Evolutionary conservation across 64 coral and sea anemone species (phyloP).

Genomic region (Porites australiensis): DNA sequence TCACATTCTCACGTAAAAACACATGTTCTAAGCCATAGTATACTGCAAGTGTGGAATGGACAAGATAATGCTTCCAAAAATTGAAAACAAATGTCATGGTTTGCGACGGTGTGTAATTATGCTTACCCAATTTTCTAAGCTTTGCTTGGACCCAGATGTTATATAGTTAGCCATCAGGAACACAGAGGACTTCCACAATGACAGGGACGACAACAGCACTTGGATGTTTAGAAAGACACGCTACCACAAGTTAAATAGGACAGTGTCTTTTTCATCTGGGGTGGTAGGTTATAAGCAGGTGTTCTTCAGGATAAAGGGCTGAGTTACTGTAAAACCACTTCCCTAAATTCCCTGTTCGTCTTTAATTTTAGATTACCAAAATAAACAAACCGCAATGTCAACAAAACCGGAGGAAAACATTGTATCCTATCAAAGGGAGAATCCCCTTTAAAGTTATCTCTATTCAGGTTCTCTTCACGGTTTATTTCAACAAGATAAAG

Average conservation of each 20-base stretch:
- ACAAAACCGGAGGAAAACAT: too few relatives aligned
- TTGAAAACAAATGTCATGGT: background rate
- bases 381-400: too few relatives aligned
- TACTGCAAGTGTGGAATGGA: background rate
- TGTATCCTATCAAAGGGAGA: background rate
- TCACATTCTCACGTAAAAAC: too few relatives aligned
- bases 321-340: too few relatives aligned
- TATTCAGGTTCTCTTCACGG: too few relatives aligned
- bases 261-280: slow-evolving; percentile 6
- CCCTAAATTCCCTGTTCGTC: too few relatives aligned
- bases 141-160: slow-evolving; percentile 54
- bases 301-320: slow-evolving; percentile 12
- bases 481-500: too few relatives aligned
- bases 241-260: slow-evolving; percentile 22
- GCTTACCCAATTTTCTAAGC: background rate
- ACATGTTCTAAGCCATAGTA: background rate
- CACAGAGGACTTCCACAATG: background rate
- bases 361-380: too few relatives aligned
- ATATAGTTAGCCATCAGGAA: slow-evolving; percentile 34
- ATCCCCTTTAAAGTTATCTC: background rate
- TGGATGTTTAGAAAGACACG: slow-evolving; percentile 19
- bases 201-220: slow-evolving; percentile 37
- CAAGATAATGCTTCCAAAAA: background rate
- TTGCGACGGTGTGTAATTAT: background rate
- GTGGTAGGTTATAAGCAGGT: too few relatives aligned